Conservation (phyloP, 2,888 invertebrate genomes). For the Morpho helenor region DNA sequence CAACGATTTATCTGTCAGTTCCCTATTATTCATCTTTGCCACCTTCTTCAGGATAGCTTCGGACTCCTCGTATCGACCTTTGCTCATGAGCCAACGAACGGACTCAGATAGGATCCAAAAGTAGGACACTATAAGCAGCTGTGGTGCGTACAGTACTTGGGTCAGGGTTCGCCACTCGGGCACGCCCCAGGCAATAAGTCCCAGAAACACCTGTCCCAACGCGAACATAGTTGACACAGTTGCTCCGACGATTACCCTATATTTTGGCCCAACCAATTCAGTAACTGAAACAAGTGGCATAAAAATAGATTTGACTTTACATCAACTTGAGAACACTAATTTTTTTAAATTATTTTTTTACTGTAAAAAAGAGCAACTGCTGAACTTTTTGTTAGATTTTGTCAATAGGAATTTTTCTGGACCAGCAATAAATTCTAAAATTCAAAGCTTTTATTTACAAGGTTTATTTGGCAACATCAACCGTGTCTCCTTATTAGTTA, state of each 20-base stretch:
- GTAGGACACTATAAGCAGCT: slow-evolving; percentile 83
- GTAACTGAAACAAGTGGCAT: slow-evolving; percentile 74
- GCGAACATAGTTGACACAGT: slow-evolving; percentile 87
- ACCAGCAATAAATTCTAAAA: too few relatives aligned
- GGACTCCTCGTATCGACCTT: slow-evolving; percentile 83
- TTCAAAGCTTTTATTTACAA: too few relatives aligned
- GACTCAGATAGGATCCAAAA: slow-evolving; percentile 87
- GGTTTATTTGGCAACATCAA: too few relatives aligned
- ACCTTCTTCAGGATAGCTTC: slow-evolving; percentile 81
- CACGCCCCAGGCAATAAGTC: slow-evolving; percentile 84
- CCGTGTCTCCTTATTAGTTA: too few relatives aligned
- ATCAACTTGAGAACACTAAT: too few relatives aligned
- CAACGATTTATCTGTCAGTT: slow-evolving; percentile 76
- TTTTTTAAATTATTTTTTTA: too few relatives aligned
- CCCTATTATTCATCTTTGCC: slow-evolving; percentile 80
- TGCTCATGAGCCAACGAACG: slow-evolving; percentile 87
- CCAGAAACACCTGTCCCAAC: slow-evolving; percentile 85
- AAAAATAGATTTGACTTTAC: too few relatives aligned
- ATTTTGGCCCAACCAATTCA: slow-evolving; percentile 87
- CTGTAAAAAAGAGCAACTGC: too few relatives aligned
- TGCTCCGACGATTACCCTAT: slow-evolving; percentile 85
- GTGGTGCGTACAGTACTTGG: slow-evolving; percentile 84
- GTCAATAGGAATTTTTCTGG: too few relatives aligned
- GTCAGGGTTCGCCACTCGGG: slow-evolving; percentile 85
- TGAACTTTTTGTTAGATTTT: too few relatives aligned